Evolutionary conservation across 2,113 vertebrate species (phyloP).

Genomic region (Naja naja): DNA sequence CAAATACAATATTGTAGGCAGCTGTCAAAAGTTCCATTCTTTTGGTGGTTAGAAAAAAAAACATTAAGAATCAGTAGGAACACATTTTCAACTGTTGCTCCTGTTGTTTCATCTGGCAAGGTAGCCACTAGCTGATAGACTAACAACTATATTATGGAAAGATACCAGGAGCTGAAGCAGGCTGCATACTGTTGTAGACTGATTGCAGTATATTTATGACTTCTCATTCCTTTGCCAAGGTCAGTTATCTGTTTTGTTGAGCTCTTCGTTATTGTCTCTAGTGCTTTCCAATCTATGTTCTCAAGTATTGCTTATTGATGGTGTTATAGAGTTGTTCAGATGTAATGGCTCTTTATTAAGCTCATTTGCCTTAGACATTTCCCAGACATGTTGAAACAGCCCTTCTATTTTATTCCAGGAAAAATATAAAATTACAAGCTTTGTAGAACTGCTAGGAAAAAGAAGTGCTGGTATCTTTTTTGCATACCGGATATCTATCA

Average conservation of each 20-base stretch:
- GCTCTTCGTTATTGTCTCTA: neutral
- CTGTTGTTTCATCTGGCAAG: neutral
- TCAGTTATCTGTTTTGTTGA: neutral
- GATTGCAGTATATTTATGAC: neutral
- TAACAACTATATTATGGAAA: neutral
- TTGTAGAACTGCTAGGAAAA: neutral
- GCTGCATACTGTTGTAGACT: neutral
- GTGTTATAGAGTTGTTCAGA: neutral
- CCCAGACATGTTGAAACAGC: neutral
- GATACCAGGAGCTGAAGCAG: neutral
- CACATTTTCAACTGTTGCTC: neutral
- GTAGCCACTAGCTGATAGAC: neutral
- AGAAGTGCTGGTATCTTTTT: neutral
- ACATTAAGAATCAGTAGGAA: neutral
- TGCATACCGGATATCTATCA: neutral
- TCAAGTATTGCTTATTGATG: neutral
- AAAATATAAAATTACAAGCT: neutral
- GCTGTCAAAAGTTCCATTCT: neutral
- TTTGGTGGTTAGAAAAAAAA: neutral
- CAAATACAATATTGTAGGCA: neutral
- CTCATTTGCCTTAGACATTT: neutral
- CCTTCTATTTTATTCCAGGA: neutral
- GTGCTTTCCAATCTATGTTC: neutral
- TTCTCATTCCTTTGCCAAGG: neutral
- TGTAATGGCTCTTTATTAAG: neutral